Evolutionary conservation across 2,113 vertebrate species (phyloP), one percentile per base, ranked within the genome.

Genomic region (Nannobrachium achirus): DNA sequence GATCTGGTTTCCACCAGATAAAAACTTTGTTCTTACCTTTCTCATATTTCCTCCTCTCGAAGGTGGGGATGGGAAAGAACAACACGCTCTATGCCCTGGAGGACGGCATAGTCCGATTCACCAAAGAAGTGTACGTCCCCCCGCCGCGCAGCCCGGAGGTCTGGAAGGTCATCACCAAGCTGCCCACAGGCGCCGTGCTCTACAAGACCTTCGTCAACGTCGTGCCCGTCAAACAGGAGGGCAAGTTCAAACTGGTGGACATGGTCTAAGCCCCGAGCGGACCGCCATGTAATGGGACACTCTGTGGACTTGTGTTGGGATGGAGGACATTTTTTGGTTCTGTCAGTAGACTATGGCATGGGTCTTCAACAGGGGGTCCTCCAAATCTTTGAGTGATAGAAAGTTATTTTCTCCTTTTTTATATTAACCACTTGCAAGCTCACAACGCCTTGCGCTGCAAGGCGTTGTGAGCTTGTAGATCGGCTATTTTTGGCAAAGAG

Each of bases 201-300:
- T 98, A 98, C 72, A 99, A 99, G 89, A 96, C 97, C 42, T 99
- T 98, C 38, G 93, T 99, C 80, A 98, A 72, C 0, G 85, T 98
- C 7, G 25, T 96, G 64, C 96, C 97, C 10, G 78, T 86, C 40
- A 88, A 90, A 15, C 94, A 95, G 73, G 93, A 95, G 56, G 94
- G 94, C 13, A 92, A 81, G 69, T 99, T 98, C 84, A 95, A 88
- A 87, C 90, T 99, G 19, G 92, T 97, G 59, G 92, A 85, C 48
- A 93, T 97, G 94, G 90, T 97, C 45, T 98, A 79, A 97, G 52
- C n/a, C 20, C 55, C 0, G 14, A 57, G 16, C 14, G 25, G n/a
- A 41, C 60, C 40, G 33, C 9, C 51, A 42, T 52, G 0, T 13
- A 41, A 50, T 14, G 4, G 0, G n/a, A n/a, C 14, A 10, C 18